Conservation (phyloP, 53 echinoderm and acorn worm species). For the Crossaster papposus region DNA sequence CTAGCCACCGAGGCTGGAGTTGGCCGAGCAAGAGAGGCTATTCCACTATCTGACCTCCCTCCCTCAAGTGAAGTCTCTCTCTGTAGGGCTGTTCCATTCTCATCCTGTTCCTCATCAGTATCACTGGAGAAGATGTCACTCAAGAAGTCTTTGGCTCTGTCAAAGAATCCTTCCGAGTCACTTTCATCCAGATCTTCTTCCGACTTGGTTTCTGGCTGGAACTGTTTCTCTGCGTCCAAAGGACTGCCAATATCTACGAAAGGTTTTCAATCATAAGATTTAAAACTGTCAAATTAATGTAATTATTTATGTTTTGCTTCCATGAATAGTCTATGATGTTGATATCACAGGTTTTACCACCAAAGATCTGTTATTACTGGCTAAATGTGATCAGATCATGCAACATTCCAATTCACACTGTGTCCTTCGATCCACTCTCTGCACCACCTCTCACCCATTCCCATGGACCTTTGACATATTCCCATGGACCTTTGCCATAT, state of each 20-base stretch:
- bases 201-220: conserved; percentile 69
- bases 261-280: no score
- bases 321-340: no score
- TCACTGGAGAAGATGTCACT: conserved; percentile 95
- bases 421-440: no score
- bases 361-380: no score
- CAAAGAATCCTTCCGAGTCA: conserved; percentile 86
- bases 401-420: no score
- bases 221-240: conserved; percentile 80
- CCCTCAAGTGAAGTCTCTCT: conserved; percentile 35
- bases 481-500: conserved; percentile 96
- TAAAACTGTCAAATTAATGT: no score
- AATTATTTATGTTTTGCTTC: no score
- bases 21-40: conserved; percentile 75
- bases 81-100: conserved; percentile 10
- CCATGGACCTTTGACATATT: conserved; percentile 46
- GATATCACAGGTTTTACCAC: no score
- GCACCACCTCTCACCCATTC: no score
- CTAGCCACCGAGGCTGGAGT: conserved; percentile 37
- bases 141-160: conserved; percentile 90
- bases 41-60: conserved; percentile 82
- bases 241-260: conserved; percentile 88
- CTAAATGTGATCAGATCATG: no score
- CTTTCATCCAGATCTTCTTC: conserved; percentile 75
- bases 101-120: conserved; percentile 76